Percentiles rank a stretch among this genome's conserved stretches.
Evolutionary conservation across 92 coral and sea anemone species (phyloP).

Genomic region (Montipora capitata): DNA sequence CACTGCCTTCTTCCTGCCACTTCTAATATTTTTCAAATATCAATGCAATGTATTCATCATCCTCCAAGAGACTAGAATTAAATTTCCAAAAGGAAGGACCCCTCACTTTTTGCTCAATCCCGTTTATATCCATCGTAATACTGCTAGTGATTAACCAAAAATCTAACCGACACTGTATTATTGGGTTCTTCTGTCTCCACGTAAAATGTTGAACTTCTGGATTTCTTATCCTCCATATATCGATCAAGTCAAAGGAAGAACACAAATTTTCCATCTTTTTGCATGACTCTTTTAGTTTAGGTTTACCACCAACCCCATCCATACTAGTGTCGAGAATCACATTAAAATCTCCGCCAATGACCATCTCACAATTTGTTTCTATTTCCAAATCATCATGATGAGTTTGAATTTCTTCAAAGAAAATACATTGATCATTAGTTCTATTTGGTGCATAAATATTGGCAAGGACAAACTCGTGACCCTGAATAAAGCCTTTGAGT

Average conservation of each 20-base stretch:
- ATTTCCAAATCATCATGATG: conserved; percentile 1
- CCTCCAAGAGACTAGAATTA: background rate
- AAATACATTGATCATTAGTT: too few relatives aligned
- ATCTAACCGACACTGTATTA: conserved; percentile 16
- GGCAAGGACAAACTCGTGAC: background rate
- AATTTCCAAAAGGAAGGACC: too few relatives aligned
- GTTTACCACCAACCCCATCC: conserved; percentile 37
- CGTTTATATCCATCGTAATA: conserved; percentile 16
- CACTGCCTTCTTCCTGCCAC: conserved; percentile 35
- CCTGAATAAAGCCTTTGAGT: conserved; percentile 15
- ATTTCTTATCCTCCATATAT: conserved; percentile 59
- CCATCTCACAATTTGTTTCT: too few relatives aligned
- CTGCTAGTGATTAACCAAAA: conserved; percentile 22
- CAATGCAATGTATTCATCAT: conserved; percentile 9
- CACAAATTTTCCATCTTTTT: conserved; percentile 26
- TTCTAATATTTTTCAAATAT: conserved; percentile 10
- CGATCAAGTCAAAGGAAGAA: conserved; percentile 14
- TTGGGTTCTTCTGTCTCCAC: too few relatives aligned
- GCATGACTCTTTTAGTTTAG: background rate
- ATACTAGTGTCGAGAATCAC: background rate
- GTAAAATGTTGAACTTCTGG: conserved; percentile 28
- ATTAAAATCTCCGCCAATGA: too few relatives aligned
- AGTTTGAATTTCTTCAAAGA: conserved; percentile 15
- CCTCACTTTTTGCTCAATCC: too few relatives aligned
- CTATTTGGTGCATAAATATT: too few relatives aligned